A percentile compares a stretch with the other conserved stretches of the same genome.
Conservation (phyloP, 1,140 invertebrate genomes). For the roundworm (Caenorhabditis elegans) region WBcel235 BX284606.5:15841001-15841500, state of each 20-base stretch:
- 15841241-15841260: slow-evolving; percentile 50
- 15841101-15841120: background rate
- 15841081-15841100: background rate
- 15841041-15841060: too few relatives aligned
- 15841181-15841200: background rate
- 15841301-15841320: slow-evolving; percentile 73
- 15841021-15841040: too few relatives aligned
- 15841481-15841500: too few relatives aligned
- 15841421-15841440: background rate
- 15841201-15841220: background rate
- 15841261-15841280: background rate
- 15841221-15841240: slow-evolving; percentile 54
- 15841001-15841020: too few relatives aligned
- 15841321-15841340: slow-evolving; percentile 25
- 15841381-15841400: background rate
- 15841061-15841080: too few relatives aligned
- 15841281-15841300: background rate
- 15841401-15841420: background rate
- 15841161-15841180: background rate
- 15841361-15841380: background rate
- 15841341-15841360: background rate
- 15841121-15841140: background rate
- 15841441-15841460: too few relatives aligned
- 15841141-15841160: slow-evolving; percentile 73
- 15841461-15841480: too few relatives aligned